phyloP scores from a whole-genome alignment of 2,888 invertebrate genomes.

The Calliphora vomitoria region DNA sequence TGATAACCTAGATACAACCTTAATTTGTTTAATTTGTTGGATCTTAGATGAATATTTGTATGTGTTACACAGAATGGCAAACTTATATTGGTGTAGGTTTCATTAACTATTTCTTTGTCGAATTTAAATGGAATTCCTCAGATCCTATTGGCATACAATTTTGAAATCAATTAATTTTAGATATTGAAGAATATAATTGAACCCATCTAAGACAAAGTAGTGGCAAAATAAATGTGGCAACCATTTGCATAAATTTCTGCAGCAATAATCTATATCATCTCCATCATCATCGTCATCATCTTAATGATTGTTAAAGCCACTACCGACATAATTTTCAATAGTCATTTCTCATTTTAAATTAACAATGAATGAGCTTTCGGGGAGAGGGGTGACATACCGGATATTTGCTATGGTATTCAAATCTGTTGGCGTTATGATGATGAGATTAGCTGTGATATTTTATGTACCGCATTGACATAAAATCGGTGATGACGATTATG shows the following conservation, averaged over 20 bases:
- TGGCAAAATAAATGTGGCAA: too few species aligned
- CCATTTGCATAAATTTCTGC: not conserved
- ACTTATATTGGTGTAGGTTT: too few species aligned
- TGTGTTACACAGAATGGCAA: too few species aligned
- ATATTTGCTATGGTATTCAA: constrained; percentile 69
- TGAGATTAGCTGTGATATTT: constrained; percentile 63
- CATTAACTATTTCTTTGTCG: too few species aligned
- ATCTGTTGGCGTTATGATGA: constrained; percentile 72
- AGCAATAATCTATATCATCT: constrained; percentile 1
- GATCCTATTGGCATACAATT: too few species aligned
- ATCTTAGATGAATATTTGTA: too few species aligned
- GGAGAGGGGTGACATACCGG: constrained; percentile 19
- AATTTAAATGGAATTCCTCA: too few species aligned
- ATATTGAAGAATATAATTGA: too few species aligned
- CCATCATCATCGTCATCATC: constrained; percentile 5
- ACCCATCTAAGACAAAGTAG: too few species aligned
- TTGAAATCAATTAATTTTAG: too few species aligned
- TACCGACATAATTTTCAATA: constrained; percentile 19
- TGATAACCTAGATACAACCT: too few species aligned
- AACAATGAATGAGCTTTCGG: constrained; percentile 50
- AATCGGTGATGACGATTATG: constrained; percentile 49
- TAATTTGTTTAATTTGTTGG: too few species aligned
- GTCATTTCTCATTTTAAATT: constrained; percentile 50
- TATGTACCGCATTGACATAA: constrained; percentile 57
- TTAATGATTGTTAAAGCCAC: constrained; percentile 3